Evolutionary conservation across 2,797 vertebrate species (phyloP).

Genomic region (Pterois miles): DNA sequence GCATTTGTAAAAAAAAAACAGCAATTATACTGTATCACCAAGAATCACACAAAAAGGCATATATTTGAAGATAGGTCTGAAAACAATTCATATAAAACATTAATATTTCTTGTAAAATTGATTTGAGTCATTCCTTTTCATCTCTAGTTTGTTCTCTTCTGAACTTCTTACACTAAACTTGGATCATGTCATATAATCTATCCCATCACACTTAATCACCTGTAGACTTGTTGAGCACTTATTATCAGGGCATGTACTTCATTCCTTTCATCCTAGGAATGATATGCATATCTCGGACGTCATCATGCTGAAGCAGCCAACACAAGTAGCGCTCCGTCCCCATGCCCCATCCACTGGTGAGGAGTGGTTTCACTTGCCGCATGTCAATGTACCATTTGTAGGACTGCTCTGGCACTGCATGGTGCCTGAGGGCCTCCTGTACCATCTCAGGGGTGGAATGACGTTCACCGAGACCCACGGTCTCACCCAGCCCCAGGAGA

Average conservation of each 20-base stretch:
- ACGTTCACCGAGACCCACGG: constrained; percentile 85
- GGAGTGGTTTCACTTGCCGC: constrained; percentile 72
- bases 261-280: too few relatives aligned
- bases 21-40: not conserved
- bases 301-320: too few relatives aligned
- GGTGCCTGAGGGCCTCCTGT: constrained; percentile 81
- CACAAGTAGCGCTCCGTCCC: too few relatives aligned
- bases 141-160: not conserved
- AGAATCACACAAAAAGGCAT: not conserved
- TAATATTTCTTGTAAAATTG: not conserved
- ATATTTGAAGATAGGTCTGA: not conserved
- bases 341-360: constrained; percentile 74
- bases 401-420: constrained; percentile 81
- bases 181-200: not conserved
- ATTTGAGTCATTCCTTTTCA: not conserved
- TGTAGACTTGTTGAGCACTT: too few relatives aligned
- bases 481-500: constrained; percentile 85
- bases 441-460: constrained; percentile 82
- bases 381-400: constrained; percentile 87
- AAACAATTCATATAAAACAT: not conserved
- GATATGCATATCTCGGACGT: too few relatives aligned
- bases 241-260: too few relatives aligned
- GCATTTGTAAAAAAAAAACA: not conserved
- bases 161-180: too few relatives aligned
- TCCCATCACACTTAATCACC: too few relatives aligned